Conservation (phyloP, 2,888 invertebrate genomes). For the Hybos culiciformis region DNA sequence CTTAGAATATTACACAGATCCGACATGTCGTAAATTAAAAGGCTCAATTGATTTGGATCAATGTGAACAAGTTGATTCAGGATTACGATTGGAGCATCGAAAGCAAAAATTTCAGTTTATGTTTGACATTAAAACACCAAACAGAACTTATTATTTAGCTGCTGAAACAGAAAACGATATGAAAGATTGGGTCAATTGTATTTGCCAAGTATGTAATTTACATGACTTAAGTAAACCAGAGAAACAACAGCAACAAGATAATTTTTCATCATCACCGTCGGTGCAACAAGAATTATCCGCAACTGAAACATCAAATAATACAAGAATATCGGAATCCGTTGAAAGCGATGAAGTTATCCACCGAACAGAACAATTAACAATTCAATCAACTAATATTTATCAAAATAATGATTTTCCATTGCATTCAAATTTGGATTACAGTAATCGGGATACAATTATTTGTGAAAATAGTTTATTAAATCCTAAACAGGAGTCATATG, state of each 20-base stretch:
- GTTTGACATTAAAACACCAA: constrained; percentile 80
- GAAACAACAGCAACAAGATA: constrained; percentile 24
- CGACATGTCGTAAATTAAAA: constrained; percentile 69
- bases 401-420: constrained; percentile 23
- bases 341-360: too few species aligned
- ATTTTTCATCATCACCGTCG: too few species aligned
- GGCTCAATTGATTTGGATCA: constrained; percentile 88
- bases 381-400: constrained; percentile 17
- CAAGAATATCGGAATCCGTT: constrained; percentile 18
- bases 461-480: too few species aligned
- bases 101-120: constrained; percentile 71
- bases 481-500: too few species aligned
- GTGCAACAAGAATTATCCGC: too few species aligned
- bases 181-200: constrained; percentile 89
- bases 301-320: constrained; percentile 22
- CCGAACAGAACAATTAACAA: constrained; percentile 16
- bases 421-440: constrained; percentile 31
- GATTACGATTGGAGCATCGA: constrained; percentile 66
- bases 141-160: constrained; percentile 81
- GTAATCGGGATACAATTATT: constrained; percentile 29
- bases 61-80: constrained; percentile 88
- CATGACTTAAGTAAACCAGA: constrained; percentile 42
- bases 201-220: constrained; percentile 83
- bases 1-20: constrained; percentile 85
- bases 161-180: constrained; percentile 85